Evolutionary conservation across 2,113 vertebrate species (phyloP), one percentile per base, ranked within the genome.

Genomic region (Puntigrus tetrazona): DNA sequence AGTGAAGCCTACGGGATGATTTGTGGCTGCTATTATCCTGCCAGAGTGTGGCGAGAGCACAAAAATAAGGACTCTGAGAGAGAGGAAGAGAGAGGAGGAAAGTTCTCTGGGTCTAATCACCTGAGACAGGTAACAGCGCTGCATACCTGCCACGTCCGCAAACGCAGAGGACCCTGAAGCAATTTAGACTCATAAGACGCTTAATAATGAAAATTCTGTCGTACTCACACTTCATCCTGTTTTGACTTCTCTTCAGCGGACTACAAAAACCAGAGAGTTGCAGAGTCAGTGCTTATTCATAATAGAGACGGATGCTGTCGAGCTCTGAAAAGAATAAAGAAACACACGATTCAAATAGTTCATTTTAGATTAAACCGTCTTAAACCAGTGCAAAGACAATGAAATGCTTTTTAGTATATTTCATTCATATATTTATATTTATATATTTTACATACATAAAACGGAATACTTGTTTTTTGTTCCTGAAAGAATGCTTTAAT

Each of bases 21-120:
- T 94, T 93, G 93, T 92, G 90, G 89, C 89, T 72, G 90, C 90
- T 89, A 93, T 94, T 94, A 94, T 80, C 72, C 41, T 65, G 57
- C 59, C 41, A 59, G 50, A 80, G 38, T 36, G 38, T 74, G 77
- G 20, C 13, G 63, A 82, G 59, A 59, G 79, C 7, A 34, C 50
- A 36, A 36, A 14, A 36, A 29, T 78, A 29, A 50, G 34, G 82
- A 65, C 36, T n/a, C 41, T 18, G 25, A 61, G 72, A 20, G 16
- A 61, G 76, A 43, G 43, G 55, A 5, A 77, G 29, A 52, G 25
- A 69, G 43, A 38, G 3, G 31, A 78, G 73, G 45, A 50, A 45
- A 18, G 73, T 29, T 50, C n/a, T 75, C 72, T 75, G 9, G 0
- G 7, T 75, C 72, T 75, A 31, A 75, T 75, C 72, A 75, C 72